These are phyloP conservation scores for Cyclura pinguis DNA, from an alignment of 2,797 vertebrate genomes.

Conservation along the genomic window DNA sequence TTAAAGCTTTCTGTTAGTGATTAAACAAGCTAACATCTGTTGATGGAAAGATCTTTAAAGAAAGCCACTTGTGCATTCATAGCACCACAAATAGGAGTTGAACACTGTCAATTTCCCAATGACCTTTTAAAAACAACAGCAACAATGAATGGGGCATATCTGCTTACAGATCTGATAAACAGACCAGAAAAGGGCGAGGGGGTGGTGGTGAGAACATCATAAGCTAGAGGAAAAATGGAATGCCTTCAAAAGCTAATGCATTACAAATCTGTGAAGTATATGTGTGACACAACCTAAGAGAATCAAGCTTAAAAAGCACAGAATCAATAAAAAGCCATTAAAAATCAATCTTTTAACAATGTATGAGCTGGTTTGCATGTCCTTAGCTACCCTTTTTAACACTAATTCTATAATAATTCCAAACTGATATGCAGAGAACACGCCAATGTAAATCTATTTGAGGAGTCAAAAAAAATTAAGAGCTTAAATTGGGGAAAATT, in stretches of 20 bases:
- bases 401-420: slow-evolving; percentile 82
- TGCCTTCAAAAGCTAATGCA: slow-evolving; percentile 35
- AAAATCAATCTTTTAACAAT: slow-evolving; percentile 79
- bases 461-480: slow-evolving; percentile 80
- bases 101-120: slow-evolving; percentile 49
- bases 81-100: slow-evolving; percentile 38
- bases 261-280: slow-evolving; percentile 62
- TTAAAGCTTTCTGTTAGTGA: slow-evolving; percentile 14
- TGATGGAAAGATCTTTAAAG: slow-evolving; percentile 44
- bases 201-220: neutral
- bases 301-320: slow-evolving; percentile 77
- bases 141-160: slow-evolving; percentile 49
- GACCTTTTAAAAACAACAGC: slow-evolving; percentile 56
- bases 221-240: slow-evolving; percentile 17
- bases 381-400: slow-evolving; percentile 77
- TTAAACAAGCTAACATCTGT: slow-evolving; percentile 36
- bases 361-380: slow-evolving; percentile 77
- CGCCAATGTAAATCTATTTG: slow-evolving; percentile 83
- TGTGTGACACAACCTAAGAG: slow-evolving; percentile 72
- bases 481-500: slow-evolving; percentile 81
- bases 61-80: slow-evolving; percentile 43
- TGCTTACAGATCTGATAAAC: slow-evolving; percentile 54
- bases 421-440: slow-evolving; percentile 81
- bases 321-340: slow-evolving; percentile 85
- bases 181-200: slow-evolving; percentile 1